These are phyloP conservation scores for Allygus modestus DNA, from an alignment of 2,888 invertebrate genomes.

Conservation along the genomic window DNA sequence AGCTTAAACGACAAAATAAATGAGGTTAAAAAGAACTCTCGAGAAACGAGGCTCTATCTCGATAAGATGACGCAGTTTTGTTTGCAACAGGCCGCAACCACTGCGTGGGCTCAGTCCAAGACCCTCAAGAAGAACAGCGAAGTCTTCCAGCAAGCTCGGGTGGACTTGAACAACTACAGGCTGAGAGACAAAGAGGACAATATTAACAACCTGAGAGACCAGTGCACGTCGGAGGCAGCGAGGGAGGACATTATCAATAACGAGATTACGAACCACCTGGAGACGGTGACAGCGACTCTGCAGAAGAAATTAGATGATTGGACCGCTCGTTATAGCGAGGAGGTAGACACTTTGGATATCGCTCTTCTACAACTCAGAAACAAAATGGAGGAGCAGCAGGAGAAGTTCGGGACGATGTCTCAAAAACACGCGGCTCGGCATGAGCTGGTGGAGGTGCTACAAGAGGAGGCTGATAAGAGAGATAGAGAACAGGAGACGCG, in stretches of 20 bases:
- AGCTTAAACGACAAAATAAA: conserved; percentile 15
- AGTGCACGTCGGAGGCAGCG: background rate
- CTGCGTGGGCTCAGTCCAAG: background rate
- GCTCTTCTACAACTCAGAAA: conserved; percentile 41
- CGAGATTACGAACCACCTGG: conserved; percentile 5
- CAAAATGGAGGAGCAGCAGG: conserved; percentile 45
- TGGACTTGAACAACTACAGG: background rate
- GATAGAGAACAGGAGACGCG: conserved; percentile 36
- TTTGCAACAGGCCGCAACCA: background rate
- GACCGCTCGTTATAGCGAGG: conserved; percentile 41
- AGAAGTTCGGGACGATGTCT: conserved; percentile 15
- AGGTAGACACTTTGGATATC: conserved; percentile 48
- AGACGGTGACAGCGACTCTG: background rate
- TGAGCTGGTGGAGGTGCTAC: conserved; percentile 16
- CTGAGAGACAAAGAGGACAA: conserved; percentile 9
- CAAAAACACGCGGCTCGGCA: conserved; percentile 27
- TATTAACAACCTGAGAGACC: background rate
- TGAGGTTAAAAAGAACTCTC: background rate
- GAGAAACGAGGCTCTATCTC: background rate
- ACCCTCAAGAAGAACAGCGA: background rate
- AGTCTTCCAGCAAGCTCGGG: background rate
- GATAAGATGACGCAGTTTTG: background rate
- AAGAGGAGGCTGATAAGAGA: conserved; percentile 15
- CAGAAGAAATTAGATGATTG: conserved; percentile 47
- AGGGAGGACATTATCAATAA: background rate